Evolutionary conservation across 2,888 invertebrate species (phyloP), one percentile per base, ranked within the genome.

Genomic region (Polydesmus complanatus): DNA sequence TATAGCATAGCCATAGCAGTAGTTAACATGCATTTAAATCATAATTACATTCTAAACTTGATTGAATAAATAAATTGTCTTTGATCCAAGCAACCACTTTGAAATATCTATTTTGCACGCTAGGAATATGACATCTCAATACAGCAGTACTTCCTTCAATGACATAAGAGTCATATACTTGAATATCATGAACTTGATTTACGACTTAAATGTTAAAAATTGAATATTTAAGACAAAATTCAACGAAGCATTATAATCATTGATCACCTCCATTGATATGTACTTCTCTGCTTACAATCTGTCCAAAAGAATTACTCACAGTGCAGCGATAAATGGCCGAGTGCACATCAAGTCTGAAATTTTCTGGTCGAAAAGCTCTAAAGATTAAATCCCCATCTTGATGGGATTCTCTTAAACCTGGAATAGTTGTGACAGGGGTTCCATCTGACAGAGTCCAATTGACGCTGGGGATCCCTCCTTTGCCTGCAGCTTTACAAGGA

Each of bases 371-470:
- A 51, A 58, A 58, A 1, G 27, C 2, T 21, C 37, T 51, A 11
- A 58, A 58, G 19, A 58, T 23, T 19, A 58, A 14, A 21, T 53
- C 21, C 22, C 58, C 58, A 27, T 37, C 27, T 3, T 19, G 22
- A 1, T 25, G 5, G 1, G 27, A 19, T 18, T 58, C 58, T 22
- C 58, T 23, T 27, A 58, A 23, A 2, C 58, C 58, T 14, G 21
- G 18, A 1, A 58, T 22, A 22, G 19, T 14, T 5, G 2, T 27
- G 18, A 53, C 27, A 2, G 27, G 5, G n/a, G 52, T 52, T 1
- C 58, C 58, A 27, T 58, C 58, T 14, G 53, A 19, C 3, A 27
- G 52, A 22, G 22, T 52, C 58, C 58, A 58, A 14, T 52, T 53
- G 1, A 58, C 37, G 1, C 27, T 58, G 0, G 58, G 58, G 5